Conservation (phyloP, 2,888 invertebrate genomes). For the Poecilobothrus nobilitatus region DNA sequence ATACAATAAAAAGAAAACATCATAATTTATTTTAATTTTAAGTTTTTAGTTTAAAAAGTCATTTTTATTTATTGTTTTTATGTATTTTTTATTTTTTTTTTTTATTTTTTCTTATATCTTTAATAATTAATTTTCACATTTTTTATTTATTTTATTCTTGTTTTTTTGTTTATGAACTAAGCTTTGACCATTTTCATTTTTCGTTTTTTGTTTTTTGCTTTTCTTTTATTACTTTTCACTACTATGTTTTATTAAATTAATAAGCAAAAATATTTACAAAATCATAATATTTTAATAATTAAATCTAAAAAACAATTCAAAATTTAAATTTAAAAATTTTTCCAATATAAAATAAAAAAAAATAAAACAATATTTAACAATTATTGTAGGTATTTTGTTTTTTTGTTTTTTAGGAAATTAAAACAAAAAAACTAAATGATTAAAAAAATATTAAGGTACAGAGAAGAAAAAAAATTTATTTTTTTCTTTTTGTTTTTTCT, state of each 20-base stretch:
- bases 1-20: no score
- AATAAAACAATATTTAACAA: no score
- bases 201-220: neutral
- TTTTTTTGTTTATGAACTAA: neutral
- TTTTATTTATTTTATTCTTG: neutral
- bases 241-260: neutral
- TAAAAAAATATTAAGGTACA: no score
- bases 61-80: neutral
- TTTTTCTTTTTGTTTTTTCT: no score
- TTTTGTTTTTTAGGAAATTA: no score
- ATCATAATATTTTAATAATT: neutral
- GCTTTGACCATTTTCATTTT: neutral
- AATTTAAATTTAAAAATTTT: no score
- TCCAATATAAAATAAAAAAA: no score
- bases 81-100: no score
- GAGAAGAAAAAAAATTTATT: no score
- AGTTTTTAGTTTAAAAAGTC: constrained; percentile 3
- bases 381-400: no score
- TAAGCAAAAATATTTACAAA: constrained; percentile 1
- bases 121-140: neutral
- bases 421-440: no score
- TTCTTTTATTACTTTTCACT: neutral
- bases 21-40: neutral
- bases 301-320: neutral
- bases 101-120: neutral